Base-by-base conservation (phyloP, 2,888 invertebrate genomes). In the Tenodera sinensis region DNA sequence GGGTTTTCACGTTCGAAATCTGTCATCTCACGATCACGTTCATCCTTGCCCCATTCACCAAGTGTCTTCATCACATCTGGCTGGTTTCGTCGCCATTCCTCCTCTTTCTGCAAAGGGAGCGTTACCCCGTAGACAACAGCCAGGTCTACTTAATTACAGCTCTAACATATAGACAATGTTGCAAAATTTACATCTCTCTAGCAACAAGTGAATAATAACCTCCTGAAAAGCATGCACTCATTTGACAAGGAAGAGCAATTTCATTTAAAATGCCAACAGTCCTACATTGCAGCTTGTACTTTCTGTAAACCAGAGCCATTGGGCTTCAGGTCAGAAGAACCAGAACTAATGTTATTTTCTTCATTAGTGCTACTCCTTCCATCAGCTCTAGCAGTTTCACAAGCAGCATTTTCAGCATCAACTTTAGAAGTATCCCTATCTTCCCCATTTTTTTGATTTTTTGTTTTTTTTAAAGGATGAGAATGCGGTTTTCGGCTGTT, bases 1-100 rank as follows among this genome's bases (percentile, higher is more conserved):
- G 96, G 97, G 93, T 97, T 97, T 92, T 97, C 96, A 92, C 95
- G 95, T 93, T 97, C 97, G 92, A 97, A 97, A 91, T 96, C 95
- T 0, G 96, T 96, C 12, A 97, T 96, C 91, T 96, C 96, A 91
- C 96, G 93, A 91, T 94, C 95, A 54, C 96, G 93, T 92, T 96
- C 96, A 92, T 95, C 95, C 93, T 96, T 95, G 14, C 92, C 92
- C 92, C 92, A 92, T 90, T 93, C 92, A 30, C 92, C 92, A 42
- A 92, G 91, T 8, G 92, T 92, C n/a, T 96, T 96, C 94, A 97
- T 96, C 90, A 96, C 96, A 92, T 97, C 97, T 34, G 96, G 96
- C 91, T 95, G 95, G 91, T 95, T 95, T 92, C 94, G 95, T 93
- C 95, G 94, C 93, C 95, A 94, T 91, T 95, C 95, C 93, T 96